phyloP scores from a whole-genome alignment of 23 tunicate species.

The Trididemnum clinides region DNA sequence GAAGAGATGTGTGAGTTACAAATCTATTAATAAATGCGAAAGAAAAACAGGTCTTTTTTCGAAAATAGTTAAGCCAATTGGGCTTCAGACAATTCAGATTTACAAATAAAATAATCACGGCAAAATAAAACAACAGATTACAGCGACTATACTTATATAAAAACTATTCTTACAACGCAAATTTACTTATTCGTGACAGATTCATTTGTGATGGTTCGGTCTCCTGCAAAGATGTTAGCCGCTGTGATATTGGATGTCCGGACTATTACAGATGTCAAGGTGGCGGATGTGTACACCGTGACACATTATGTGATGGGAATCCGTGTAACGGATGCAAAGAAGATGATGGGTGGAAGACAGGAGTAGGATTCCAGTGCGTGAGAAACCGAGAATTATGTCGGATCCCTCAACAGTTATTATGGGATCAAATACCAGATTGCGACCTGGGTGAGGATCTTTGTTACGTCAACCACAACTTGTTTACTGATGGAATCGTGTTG shows the following conservation, averaged over 20 bases:
- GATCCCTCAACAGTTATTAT: slow-evolving; percentile 54
- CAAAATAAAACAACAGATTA: too few relatives aligned
- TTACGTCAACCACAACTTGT: too few relatives aligned
- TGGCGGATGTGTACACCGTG: background rate
- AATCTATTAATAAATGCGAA: too few relatives aligned
- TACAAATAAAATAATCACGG: too few relatives aligned
- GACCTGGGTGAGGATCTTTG: slow-evolving; percentile 57
- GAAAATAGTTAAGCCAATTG: too few relatives aligned
- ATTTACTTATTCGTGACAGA: background rate
- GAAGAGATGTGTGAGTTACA: too few relatives aligned
- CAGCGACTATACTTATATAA: too few relatives aligned
- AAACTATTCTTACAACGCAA: too few relatives aligned
- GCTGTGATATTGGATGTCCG: slow-evolving; percentile 21
- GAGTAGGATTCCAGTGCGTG: slow-evolving; percentile 61
- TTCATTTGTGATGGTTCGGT: background rate
- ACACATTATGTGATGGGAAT: slow-evolving; percentile 17
- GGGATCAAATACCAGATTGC: slow-evolving; percentile 57
- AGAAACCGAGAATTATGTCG: slow-evolving; percentile 42
- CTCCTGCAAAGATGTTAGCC: background rate
- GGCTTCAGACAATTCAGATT: too few relatives aligned
- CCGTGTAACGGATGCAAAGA: background rate
- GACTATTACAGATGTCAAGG: slow-evolving; percentile 5
- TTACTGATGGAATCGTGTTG: too few relatives aligned
- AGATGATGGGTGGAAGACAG: slow-evolving; percentile 22
- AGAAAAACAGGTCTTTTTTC: too few relatives aligned